phyloP scores from a whole-genome alignment of 92 coral and sea anemone genomes.

The Porites cylindrica region DNA sequence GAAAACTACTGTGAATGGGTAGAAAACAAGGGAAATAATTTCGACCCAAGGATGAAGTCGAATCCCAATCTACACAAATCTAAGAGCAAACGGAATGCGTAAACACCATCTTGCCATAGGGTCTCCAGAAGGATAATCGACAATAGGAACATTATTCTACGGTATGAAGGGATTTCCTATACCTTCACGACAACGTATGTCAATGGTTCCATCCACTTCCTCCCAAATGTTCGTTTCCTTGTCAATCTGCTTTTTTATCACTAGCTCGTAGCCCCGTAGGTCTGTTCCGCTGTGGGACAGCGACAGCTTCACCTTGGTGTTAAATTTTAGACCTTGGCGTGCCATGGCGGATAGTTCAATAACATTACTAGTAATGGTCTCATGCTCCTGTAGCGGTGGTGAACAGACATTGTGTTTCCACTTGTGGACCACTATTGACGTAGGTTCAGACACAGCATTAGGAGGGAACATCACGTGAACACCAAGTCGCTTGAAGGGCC shows the following conservation, averaged over 20 bases:
- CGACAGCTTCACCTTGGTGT: constrained; percentile 4
- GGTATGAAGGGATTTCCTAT: too few species aligned
- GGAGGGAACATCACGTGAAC: constrained; percentile 57
- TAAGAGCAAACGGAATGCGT: too few species aligned
- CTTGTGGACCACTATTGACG: constrained; percentile 19
- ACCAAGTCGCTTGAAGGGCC: too few species aligned
- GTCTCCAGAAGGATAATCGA: too few species aligned
- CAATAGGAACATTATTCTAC: too few species aligned
- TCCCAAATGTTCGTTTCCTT: constrained; percentile 22
- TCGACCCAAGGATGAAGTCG: too few species aligned
- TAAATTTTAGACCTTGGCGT: constrained; percentile 11
- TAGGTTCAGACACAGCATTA: constrained; percentile 51
- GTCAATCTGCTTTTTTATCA: not conserved
- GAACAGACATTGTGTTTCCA: not conserved
- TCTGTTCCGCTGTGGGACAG: constrained; percentile 19
- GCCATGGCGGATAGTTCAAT: constrained; percentile 40
- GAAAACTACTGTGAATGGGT: too few species aligned
- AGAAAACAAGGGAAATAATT: too few species aligned
- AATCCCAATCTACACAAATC: too few species aligned
- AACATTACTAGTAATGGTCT: constrained; percentile 59
- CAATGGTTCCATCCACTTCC: not conserved
- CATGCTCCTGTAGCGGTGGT: constrained; percentile 35
- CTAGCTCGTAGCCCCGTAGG: constrained; percentile 39
- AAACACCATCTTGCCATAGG: too few species aligned
- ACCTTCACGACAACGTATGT: not conserved